These are phyloP conservation scores for Diadophis punctatus DNA, from an alignment of 2,113 vertebrate genomes.

Conservation along the genomic window DNA sequence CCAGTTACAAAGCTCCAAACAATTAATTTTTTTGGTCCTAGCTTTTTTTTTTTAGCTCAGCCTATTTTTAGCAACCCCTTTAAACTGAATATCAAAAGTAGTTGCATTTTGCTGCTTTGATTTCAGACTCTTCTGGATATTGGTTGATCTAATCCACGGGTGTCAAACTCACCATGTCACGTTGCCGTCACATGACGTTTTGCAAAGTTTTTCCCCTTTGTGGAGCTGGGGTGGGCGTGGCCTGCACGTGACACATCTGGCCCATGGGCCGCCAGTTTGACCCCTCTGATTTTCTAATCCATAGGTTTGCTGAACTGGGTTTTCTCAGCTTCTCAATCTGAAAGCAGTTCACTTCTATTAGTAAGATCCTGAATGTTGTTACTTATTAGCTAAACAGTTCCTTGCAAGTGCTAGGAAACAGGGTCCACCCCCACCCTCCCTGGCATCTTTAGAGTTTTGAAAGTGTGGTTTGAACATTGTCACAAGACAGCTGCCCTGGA, in stretches of 20 bases:
- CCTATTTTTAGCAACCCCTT: background rate
- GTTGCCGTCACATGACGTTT: no score
- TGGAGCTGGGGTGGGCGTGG: no score
- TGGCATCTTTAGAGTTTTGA: background rate
- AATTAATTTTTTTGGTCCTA: background rate
- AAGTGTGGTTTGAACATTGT: background rate
- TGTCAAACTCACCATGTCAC: no score
- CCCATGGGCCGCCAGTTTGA: no score
- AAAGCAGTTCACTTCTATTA: background rate
- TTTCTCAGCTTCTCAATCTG: background rate
- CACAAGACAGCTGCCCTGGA: background rate
- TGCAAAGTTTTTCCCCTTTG: no score
- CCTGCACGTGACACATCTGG: no score
- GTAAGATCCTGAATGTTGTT: background rate
- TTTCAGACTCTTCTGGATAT: background rate
- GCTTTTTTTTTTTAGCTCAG: background rate
- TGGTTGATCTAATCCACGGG: background rate
- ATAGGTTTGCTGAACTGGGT: background rate
- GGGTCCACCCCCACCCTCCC: background rate
- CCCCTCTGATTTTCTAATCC: background rate
- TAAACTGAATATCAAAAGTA: background rate
- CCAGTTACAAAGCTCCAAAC: background rate
- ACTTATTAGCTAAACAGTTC: background rate
- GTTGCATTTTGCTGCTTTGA: background rate
- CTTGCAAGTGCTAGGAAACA: background rate